Conservation (phyloP, 2,888 invertebrate species). For the Orthosia cruda region DNA sequence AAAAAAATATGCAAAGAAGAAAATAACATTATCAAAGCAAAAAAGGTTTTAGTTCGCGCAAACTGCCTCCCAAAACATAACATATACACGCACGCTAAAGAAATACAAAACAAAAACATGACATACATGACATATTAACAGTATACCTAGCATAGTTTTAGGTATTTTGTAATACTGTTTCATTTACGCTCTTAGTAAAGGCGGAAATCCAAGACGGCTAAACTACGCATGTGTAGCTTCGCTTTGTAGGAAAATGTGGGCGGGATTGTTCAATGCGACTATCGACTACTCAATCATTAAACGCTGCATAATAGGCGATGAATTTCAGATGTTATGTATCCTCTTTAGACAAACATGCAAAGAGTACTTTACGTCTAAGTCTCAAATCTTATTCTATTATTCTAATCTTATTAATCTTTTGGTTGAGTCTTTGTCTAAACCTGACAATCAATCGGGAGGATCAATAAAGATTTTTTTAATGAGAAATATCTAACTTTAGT, state of each 20-base stretch:
- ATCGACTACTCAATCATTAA: not conserved
- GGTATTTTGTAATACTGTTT: conserved; percentile 43
- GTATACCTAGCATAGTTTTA: conserved; percentile 59
- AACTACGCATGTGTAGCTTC: too few relatives aligned
- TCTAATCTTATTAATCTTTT: too few relatives aligned
- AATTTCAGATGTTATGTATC: not conserved
- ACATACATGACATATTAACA: too few relatives aligned
- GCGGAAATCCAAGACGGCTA: too few relatives aligned
- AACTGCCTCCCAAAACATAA: conserved; percentile 19
- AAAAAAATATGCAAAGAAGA: conserved; percentile 22
- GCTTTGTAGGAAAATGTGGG: not conserved
- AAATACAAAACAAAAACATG: conserved; percentile 20
- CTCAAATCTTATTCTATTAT: too few relatives aligned
- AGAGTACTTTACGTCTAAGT: too few relatives aligned
- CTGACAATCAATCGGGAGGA: too few relatives aligned
- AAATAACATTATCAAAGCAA: conserved; percentile 37
- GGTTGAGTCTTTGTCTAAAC: too few relatives aligned
- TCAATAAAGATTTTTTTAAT: too few relatives aligned
- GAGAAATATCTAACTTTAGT: too few relatives aligned
- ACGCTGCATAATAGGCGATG: not conserved
- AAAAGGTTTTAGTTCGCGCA: conserved; percentile 44
- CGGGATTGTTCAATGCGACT: not conserved
- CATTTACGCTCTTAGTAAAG: too few relatives aligned
- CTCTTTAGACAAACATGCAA: too few relatives aligned
- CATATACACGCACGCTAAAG: conserved; percentile 4